These are phyloP conservation scores for Darwinula stevensoni DNA, from an alignment of 2,888 invertebrate genomes.

Conservation along the genomic window DNA sequence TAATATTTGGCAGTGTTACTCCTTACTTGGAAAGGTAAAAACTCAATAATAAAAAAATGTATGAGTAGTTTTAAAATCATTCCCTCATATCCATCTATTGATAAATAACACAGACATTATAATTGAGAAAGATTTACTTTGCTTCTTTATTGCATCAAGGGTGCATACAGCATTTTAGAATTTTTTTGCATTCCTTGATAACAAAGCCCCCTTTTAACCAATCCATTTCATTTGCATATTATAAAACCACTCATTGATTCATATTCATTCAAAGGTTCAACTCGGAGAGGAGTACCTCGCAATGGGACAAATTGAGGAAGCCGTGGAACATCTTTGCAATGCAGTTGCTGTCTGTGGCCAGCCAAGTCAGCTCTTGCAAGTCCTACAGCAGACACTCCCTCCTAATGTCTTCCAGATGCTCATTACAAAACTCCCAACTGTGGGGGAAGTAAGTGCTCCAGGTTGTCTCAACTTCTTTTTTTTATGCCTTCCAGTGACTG, in stretches of 20 bases:
- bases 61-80: too few relatives aligned
- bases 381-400: conserved; percentile 80
- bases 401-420: conserved; percentile 74
- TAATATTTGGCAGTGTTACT: too few relatives aligned
- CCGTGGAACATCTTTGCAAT: conserved; percentile 82
- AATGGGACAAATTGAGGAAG: conserved; percentile 57
- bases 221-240: not conserved
- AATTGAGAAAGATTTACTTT: too few relatives aligned
- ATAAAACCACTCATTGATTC: not conserved
- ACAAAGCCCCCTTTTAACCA: too few relatives aligned
- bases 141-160: not conserved
- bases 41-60: too few relatives aligned
- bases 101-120: too few relatives aligned
- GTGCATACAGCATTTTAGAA: not conserved
- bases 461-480: too few relatives aligned
- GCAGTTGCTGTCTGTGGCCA: conserved; percentile 95
- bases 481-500: too few relatives aligned
- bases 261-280: conserved; percentile 50
- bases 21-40: too few relatives aligned
- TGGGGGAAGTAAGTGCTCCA: conserved; percentile 24
- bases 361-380: conserved; percentile 55
- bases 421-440: conserved; percentile 44
- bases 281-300: conserved; percentile 69
- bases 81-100: too few relatives aligned
- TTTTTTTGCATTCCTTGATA: not conserved